Evolutionary conservation across 1,140 invertebrate species (phyloP), one percentile per base, ranked within the genome.

Genomic region (Littorina saxatilis): DNA sequence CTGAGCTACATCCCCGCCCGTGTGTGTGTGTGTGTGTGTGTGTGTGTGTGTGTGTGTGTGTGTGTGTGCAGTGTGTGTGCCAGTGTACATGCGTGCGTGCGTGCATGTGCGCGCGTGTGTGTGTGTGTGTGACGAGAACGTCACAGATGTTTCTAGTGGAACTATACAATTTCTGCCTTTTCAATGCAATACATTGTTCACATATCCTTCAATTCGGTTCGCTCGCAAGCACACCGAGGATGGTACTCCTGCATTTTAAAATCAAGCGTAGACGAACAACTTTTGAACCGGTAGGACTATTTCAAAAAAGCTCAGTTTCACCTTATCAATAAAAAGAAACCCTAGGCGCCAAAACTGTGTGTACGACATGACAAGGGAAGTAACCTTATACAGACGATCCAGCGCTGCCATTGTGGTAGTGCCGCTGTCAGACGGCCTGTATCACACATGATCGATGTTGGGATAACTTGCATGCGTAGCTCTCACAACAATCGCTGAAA

Each of bases 11-110:
- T 4, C 17, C 55, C 4, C 55, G 55, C 23, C 4, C n/a, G 55
- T 58, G 55, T 58, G 55, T 58, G 55, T 58, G 55, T 58, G 55
- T 58, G 55, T 58, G 55, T 58, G 55, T 58, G 55, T 58, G 55
- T 58, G 55, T 58, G 55, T 58, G 55, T 58, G 55, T 23, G 55
- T 58, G 55, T 58, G 55, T 58, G 35, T 39, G 63, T 68, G 63
- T 68, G 63, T 68, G 63, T 68, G 63, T 68, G 63, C 27, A 35
- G 63, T 68, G 27, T 23, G 32, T 68, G 63, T 23, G 63, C 35
- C 27, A 9, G 32, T 37, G 63, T 37, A 32, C 35, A 32, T 37
- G 63, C 35, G 63, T 68, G 63, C 35, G 32, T 37, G 63, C 35
- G 63, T 37, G 63, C 23, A 32, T 37, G 63, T 37, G 63, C 23